Percentiles rank a stretch among this genome's conserved stretches.
Conservation (phyloP, 2,797 vertebrate genomes). For the Lepus oiostolus region DNA sequence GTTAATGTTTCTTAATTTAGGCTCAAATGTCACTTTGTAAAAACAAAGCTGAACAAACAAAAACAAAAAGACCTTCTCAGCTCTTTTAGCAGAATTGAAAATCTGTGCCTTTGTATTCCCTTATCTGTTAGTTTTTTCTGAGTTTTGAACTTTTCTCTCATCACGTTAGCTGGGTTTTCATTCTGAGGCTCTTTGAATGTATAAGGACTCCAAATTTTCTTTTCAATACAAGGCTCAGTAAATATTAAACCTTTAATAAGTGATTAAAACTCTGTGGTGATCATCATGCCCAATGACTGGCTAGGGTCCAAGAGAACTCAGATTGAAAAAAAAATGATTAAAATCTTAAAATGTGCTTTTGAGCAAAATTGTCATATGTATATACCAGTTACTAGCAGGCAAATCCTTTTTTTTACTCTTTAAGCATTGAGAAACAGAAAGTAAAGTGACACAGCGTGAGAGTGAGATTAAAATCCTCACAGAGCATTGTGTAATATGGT, state of each 20-base stretch:
- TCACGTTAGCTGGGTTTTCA: neutral
- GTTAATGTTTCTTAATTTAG: neutral
- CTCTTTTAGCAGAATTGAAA: neutral
- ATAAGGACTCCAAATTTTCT: slow-evolving; percentile 17
- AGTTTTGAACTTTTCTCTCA: slow-evolving; percentile 20
- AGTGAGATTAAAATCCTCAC: neutral
- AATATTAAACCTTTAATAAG: neutral
- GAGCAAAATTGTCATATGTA: neutral
- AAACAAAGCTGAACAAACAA: neutral
- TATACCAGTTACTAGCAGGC: neutral
- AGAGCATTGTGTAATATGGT: neutral
- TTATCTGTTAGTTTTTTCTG: neutral
- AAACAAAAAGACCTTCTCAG: neutral
- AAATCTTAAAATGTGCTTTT: neutral
- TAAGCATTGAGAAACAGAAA: neutral
- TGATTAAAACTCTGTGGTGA: neutral
- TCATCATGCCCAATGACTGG: neutral
- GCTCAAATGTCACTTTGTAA: slow-evolving; percentile 1
- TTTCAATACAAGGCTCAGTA: neutral
- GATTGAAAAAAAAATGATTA: neutral
- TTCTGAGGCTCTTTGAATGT: neutral
- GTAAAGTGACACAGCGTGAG: neutral
- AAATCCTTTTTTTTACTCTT: neutral
- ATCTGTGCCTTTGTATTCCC: neutral
- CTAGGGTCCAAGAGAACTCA: neutral